Evolutionary conservation across 1,140 invertebrate species (phyloP), one percentile per base, ranked within the genome.

Genomic region (Papilio helenus): DNA sequence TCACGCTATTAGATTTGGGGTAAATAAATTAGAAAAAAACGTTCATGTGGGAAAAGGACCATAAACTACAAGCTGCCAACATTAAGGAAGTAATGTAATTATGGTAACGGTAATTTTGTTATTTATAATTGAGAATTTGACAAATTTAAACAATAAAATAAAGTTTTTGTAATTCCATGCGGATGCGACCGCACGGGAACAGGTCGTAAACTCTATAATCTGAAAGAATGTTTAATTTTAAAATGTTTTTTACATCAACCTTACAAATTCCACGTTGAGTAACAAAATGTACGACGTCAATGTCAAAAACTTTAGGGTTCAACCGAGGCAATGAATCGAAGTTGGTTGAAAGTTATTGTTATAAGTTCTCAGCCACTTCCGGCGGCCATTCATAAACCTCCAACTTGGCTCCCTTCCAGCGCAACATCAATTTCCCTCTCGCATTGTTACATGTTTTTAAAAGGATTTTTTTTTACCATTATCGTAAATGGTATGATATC

Each of bases 311-410:
- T 68, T 68, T 29, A 68, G 61, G 14, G 26, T 8, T 23, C 55
- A 18, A 58, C 20, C 26, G 23, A 61, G 20, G 58, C 61, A 65
- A 65, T 65, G 61, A 68, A 68, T 68, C 23, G 61, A 29, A 68
- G 23, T 68, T 29, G 14, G 23, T 34, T 68, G 12, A 68, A 68
- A 68, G 26, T 68, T 68, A 68, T 68, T 68, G 23, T 68, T 29
- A 29, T 34, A 68, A 68, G 23, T 68, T 68, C 26, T 10, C 61
- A 68, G 61, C 12, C 61, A 68, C 61, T 68, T 68, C 61, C 61
- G 23, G 61, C 61, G 61, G 26, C 61, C 61, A 68, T 68, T 68
- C 61, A 68, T 68, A 29, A 68, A 68, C 23, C 61, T 68, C 26
- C 61, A 29, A 29, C 26, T 68, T 68, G 61, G 61, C 23, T 68